These are phyloP conservation scores for Microcaecilia unicolor DNA, from an alignment of 2,797 vertebrate genomes.

Conservation along the genomic window DNA sequence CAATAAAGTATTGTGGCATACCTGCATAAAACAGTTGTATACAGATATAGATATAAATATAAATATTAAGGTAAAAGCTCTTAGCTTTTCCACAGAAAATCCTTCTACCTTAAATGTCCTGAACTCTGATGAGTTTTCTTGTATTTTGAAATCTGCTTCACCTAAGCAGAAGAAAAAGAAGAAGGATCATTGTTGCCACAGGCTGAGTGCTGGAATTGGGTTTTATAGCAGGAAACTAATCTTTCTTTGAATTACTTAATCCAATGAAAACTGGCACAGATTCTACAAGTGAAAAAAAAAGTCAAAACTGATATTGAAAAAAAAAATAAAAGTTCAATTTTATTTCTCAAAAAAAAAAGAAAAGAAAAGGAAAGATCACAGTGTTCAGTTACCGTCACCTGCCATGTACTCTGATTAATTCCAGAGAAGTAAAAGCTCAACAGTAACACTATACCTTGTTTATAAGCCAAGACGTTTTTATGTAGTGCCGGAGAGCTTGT, in stretches of 20 bases:
- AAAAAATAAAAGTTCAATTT: conserved; percentile 33
- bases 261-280: conserved; percentile 34
- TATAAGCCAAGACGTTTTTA: conserved; percentile 28
- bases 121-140: conserved; percentile 42
- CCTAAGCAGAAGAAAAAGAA: too few species aligned
- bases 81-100: too few species aligned
- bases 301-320: conserved; percentile 37
- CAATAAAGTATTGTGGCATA: conserved; percentile 37
- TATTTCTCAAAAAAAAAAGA: too few species aligned
- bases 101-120: too few species aligned
- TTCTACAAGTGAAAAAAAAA: conserved; percentile 42
- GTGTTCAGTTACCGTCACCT: conserved; percentile 9
- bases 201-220: conserved; percentile 35
- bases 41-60: too few species aligned
- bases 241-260: conserved; percentile 46
- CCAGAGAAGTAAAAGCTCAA: conserved; percentile 6
- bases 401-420: conserved; percentile 2
- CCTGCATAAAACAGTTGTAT: too few species aligned
- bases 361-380: conserved; percentile 20
- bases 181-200: conserved; percentile 53
- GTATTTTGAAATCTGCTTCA: conserved; percentile 40
- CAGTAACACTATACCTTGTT: conserved; percentile 23
- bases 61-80: too few species aligned
- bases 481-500: conserved; percentile 23
- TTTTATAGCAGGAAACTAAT: conserved; percentile 28